These are phyloP conservation scores for Stenolophus ochropezus DNA, from an alignment of 2,888 invertebrate species.

Conservation along the genomic window DNA sequence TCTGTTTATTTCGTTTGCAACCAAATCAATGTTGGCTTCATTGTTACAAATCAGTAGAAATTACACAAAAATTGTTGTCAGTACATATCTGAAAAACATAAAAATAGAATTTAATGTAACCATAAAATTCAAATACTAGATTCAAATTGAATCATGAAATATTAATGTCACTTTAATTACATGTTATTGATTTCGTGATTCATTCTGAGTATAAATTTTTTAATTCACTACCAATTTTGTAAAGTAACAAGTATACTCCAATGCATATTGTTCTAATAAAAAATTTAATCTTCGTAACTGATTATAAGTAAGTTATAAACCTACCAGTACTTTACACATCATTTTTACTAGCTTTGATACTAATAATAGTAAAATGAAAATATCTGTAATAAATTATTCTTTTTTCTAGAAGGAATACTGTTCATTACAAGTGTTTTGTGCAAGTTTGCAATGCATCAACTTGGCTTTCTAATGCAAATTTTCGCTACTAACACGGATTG, in stretches of 20 bases:
- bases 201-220: not conserved
- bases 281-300: too few relatives aligned
- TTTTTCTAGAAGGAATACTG: not conserved
- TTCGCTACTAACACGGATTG: not conserved
- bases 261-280: too few relatives aligned
- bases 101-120: not conserved
- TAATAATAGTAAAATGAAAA: not conserved
- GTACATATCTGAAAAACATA: not conserved
- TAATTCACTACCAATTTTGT: too few relatives aligned
- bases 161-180: not conserved
- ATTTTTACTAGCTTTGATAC: too few relatives aligned
- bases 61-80: not conserved
- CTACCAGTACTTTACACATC: too few relatives aligned
- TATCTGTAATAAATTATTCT: not conserved
- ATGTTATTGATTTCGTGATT: not conserved
- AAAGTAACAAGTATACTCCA: too few relatives aligned
- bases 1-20: not conserved
- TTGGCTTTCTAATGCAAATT: not conserved
- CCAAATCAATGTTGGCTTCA: not conserved
- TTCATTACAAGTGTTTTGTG: not conserved
- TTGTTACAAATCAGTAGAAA: not conserved
- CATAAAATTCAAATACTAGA: not conserved
- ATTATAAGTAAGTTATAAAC: too few relatives aligned
- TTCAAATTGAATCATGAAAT: not conserved
- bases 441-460: not conserved